phyloP scores from a whole-genome alignment of 1,140 invertebrate genomes.

The Neuroterus valhalla region DNA sequence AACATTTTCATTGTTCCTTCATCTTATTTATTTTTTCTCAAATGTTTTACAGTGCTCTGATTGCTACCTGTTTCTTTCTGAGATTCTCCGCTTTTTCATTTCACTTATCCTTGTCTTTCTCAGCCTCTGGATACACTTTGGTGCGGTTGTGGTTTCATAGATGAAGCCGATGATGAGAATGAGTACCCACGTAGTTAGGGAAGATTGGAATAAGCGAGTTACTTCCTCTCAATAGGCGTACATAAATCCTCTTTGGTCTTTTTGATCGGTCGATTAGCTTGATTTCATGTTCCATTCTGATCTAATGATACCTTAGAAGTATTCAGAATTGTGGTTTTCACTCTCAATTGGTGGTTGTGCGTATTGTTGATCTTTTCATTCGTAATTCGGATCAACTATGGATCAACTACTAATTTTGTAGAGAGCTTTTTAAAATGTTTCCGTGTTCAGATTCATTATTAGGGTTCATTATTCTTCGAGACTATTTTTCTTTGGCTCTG shows the following conservation, averaged over 20 bases:
- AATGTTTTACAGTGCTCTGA: no score
- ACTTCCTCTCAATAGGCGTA: background rate
- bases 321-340: slow-evolving; percentile 23
- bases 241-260: background rate
- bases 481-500: no score
- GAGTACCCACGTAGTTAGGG: background rate
- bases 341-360: slow-evolving; percentile 15
- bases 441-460: background rate
- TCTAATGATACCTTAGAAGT: background rate
- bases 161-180: slow-evolving; percentile 20
- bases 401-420: slow-evolving; percentile 10
- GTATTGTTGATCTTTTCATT: slow-evolving; percentile 1
- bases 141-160: slow-evolving; percentile 21
- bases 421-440: background rate
- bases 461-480: slow-evolving; percentile 27
- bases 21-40: no score
- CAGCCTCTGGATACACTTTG: slow-evolving; percentile 29
- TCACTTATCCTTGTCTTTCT: slow-evolving; percentile 28
- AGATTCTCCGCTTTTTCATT: background rate
- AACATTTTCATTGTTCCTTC: no score
- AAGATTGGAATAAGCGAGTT: slow-evolving; percentile 20
- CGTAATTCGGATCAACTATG: background rate
- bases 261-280: slow-evolving; percentile 4
- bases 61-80: background rate
- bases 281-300: slow-evolving; percentile 18